Conservation (phyloP, 1,140 invertebrate genomes). For the Alviniconcha marisindica region DNA sequence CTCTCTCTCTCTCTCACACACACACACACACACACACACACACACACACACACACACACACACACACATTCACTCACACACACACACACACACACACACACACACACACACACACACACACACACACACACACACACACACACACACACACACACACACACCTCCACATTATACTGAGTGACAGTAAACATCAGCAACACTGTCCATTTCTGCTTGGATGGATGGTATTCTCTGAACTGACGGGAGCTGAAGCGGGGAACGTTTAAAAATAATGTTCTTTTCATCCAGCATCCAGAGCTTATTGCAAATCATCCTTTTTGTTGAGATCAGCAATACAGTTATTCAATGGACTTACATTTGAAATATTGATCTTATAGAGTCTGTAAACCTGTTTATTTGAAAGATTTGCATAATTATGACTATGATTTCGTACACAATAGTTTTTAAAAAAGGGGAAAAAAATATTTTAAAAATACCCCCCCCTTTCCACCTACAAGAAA, state of each 20-base stretch:
- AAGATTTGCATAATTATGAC: too few relatives aligned
- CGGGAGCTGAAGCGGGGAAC: not conserved
- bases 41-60: constrained; percentile 42
- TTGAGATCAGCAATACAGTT: too few relatives aligned
- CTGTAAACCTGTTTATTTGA: too few relatives aligned
- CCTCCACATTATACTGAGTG: not conserved
- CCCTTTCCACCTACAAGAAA: too few relatives aligned
- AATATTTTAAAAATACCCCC: too few relatives aligned
- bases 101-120: constrained; percentile 46
- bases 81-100: constrained; percentile 43
- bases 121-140: constrained; percentile 50
- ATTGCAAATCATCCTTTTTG: not conserved
- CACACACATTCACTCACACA: constrained; percentile 3
- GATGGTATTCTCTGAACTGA: not conserved
- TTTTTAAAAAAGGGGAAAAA: too few relatives aligned
- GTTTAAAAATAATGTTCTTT: not conserved
- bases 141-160: not conserved
- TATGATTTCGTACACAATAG: too few relatives aligned
- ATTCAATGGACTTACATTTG: too few relatives aligned
- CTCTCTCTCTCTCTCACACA: not conserved
- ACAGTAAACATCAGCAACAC: not conserved
- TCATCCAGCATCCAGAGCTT: not conserved
- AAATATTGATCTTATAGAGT: too few relatives aligned
- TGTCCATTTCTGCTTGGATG: too few relatives aligned
- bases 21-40: constrained; percentile 18